Conservation (phyloP, 64 coral and sea anemone species). For the Anthopleura sola region DNA sequence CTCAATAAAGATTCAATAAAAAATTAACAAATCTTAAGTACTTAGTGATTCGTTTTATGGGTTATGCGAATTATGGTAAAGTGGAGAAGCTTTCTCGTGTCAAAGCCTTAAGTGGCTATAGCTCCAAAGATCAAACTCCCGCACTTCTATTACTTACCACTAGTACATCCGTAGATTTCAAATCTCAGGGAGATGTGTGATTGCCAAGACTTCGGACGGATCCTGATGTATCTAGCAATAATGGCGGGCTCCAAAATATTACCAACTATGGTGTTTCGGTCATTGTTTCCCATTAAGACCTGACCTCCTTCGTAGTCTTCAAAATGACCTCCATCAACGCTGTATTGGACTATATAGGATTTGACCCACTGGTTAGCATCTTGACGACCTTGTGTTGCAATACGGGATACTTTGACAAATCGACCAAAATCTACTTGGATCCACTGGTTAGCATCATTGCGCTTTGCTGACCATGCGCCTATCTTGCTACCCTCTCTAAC, state of each 20-base stretch:
- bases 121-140: too few species aligned
- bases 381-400: constrained; percentile 40
- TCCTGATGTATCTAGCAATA: constrained; percentile 29
- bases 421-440: constrained; percentile 32
- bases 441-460: neutral
- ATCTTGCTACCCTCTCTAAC: neutral
- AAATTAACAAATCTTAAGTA: too few species aligned
- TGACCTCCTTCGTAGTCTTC: constrained; percentile 15
- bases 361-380: constrained; percentile 44
- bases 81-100: too few species aligned
- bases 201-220: constrained; percentile 25
- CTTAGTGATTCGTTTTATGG: too few species aligned
- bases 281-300: constrained; percentile 25
- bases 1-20: too few species aligned
- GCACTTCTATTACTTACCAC: neutral
- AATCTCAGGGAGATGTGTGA: constrained; percentile 35
- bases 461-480: neutral
- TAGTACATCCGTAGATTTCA: constrained; percentile 31
- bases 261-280: constrained; percentile 13
- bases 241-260: constrained; percentile 26
- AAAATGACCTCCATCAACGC: constrained; percentile 37
- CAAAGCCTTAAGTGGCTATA: too few species aligned
- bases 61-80: too few species aligned
- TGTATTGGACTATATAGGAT: constrained; percentile 19
- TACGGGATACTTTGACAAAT: neutral